Evolutionary conservation across 2,113 vertebrate genomes (phyloP).

Genomic region (Odocoileus virginianus): DNA sequence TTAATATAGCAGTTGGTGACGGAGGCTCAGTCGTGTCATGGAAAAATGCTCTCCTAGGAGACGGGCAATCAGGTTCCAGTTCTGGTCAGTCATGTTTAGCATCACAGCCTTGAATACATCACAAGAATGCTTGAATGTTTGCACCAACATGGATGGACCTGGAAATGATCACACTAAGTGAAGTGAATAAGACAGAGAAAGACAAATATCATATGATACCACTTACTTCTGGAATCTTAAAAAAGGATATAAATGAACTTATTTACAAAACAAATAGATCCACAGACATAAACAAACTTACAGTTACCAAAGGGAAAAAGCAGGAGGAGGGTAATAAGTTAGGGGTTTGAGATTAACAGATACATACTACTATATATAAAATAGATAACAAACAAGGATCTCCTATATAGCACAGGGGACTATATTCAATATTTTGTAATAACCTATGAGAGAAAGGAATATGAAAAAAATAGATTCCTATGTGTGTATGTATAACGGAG

Average conservation of each 20-base stretch:
- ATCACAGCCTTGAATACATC: not conserved
- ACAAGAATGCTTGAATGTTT: not conserved
- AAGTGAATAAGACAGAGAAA: not conserved
- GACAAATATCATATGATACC: not conserved
- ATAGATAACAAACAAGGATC: not conserved
- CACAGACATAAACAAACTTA: not conserved
- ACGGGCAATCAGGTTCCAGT: not conserved
- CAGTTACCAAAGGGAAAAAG: not conserved
- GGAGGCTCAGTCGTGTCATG: fast-evolving
- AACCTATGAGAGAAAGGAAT: not conserved
- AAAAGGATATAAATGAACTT: not conserved
- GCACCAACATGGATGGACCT: not conserved
- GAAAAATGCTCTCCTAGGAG: not conserved
- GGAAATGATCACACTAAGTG: not conserved
- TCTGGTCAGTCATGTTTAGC: not conserved
- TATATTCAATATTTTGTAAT: not conserved
- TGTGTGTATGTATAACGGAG: not conserved
- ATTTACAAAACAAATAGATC: not conserved
- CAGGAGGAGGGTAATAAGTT: not conserved
- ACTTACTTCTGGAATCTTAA: not conserved
- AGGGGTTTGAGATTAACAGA: not conserved
- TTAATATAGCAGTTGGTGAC: not conserved
- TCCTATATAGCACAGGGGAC: not conserved
- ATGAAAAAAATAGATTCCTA: not conserved
- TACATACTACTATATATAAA: not conserved